phyloP scores from a whole-genome alignment of 53 echinoderm and acorn worm genomes.

The Antedon mediterranea region DNA sequence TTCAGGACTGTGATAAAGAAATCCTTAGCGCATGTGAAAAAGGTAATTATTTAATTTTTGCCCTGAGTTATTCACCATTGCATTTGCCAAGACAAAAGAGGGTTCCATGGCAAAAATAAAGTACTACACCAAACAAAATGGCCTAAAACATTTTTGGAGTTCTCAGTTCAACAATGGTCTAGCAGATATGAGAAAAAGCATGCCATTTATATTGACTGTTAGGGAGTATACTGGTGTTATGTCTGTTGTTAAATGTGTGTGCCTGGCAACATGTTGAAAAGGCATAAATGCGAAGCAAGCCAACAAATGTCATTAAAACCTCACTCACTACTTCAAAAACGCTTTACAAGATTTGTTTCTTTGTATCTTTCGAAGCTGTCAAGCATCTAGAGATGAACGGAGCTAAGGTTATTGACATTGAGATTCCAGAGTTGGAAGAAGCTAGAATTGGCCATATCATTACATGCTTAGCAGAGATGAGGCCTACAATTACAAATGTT shows the following conservation, averaged over 20 bases:
- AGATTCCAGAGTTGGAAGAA: conserved; percentile 76
- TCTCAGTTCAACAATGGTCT: too few species aligned
- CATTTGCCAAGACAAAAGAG: too few species aligned
- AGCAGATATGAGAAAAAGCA: too few species aligned
- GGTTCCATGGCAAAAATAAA: too few species aligned
- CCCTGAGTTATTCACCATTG: too few species aligned
- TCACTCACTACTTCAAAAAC: neutral
- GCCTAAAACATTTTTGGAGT: too few species aligned
- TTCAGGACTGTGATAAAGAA: conserved; percentile 59
- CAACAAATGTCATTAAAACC: neutral
- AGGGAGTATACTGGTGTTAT: too few species aligned
- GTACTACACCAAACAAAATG: too few species aligned
- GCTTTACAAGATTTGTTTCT: conserved; percentile 3
- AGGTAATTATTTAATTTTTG: conserved; percentile 32
- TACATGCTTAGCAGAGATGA: conserved; percentile 50
- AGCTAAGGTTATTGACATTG: conserved; percentile 39
- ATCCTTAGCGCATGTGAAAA: conserved; percentile 54
- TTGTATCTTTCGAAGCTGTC: conserved; percentile 20
- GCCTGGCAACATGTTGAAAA: too few species aligned
- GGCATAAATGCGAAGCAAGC: too few species aligned
- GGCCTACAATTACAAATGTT: conserved; percentile 28
- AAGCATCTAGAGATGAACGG: conserved; percentile 25
- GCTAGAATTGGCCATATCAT: conserved; percentile 45
- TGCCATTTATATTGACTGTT: too few species aligned
- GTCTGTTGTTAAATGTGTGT: too few species aligned